Evolutionary conservation across 2,797 vertebrate species (phyloP), one percentile per base, ranked within the genome.

Genomic region (Mus spretus): DNA sequence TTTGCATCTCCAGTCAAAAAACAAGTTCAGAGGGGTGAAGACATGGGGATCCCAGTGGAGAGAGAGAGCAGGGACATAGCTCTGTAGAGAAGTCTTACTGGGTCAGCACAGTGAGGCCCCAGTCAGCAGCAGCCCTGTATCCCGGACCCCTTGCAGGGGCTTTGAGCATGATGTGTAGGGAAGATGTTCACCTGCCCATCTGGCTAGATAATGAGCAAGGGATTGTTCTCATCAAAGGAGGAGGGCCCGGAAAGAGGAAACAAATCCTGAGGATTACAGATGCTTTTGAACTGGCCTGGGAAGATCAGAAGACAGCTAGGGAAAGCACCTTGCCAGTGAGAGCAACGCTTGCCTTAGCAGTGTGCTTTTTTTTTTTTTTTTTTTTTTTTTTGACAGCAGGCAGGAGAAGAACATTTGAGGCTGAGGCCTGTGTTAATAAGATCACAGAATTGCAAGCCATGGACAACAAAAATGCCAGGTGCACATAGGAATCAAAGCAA

Each of bases 211-310:
- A 97, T 95, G 89, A 84, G 19, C 87, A 90, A 81, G 34, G 63
- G 63, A 47, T 93, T 89, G 89, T 90, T 94, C 87, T 37, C 93
- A 94, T 97, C 93, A 96, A 97, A 96, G 86, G 92, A 74, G n/a
- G 91, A 28, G 90, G 91, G 53, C 92, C 93, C 53, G 34, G 40
- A 94, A 94, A 93, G 59, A 79, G 93, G 93, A 97, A 97, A 61
- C 7, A 5, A 97, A 97, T 96, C 95, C 96, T 14, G 34, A 92
- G 97, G 97, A 97, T 97, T 97, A 97, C 11, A 17, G 3, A 55
- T 22, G 90, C 86, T 92, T 97, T 97, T 97, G 97, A 97, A 97
- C 86, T 87, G 75, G 75, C 74, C 97, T 93, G 70, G 96, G 90
- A 89, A 96, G 92, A 96, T 78, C 59, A 96, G 90, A 96, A 47